A percentile compares a stretch with the other conserved stretches of the same genome.
phyloP scores from a whole-genome alignment of 1,140 invertebrate species.

The roundworm (Caenorhabditis elegans) region WBcel235 BX284605.5:7910501-7911000 shows the following conservation, averaged over 20 bases:
- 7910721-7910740: not conserved
- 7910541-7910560: no score
- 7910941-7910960: no score
- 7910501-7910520: no score
- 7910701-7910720: not conserved
- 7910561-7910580: no score
- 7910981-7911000: no score
- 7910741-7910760: not conserved
- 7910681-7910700: constrained; percentile 10
- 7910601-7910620: constrained; percentile 22
- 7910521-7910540: not conserved
- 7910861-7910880: not conserved
- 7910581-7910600: no score
- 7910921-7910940: no score
- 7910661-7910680: not conserved
- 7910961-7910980: no score
- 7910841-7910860: no score
- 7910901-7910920: not conserved
- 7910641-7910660: not conserved
- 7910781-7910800: not conserved
- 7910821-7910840: not conserved
- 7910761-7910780: constrained; percentile 22
- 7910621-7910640: no score
- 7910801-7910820: not conserved
- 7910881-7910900: not conserved